Conservation (phyloP, 2,888 invertebrate genomes). For the Orthosia cruda region DNA sequence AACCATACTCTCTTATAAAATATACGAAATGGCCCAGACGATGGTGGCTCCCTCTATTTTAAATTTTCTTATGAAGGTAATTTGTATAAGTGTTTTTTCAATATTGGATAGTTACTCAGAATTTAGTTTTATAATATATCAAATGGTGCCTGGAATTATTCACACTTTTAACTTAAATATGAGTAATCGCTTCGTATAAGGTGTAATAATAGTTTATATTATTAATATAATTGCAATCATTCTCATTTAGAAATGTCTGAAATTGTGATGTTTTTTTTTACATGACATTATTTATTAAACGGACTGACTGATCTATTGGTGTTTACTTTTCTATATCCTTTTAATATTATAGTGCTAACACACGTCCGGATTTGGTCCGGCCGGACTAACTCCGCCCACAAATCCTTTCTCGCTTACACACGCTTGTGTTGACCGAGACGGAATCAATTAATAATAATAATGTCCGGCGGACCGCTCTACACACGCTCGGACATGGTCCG, state of each 20-base stretch:
- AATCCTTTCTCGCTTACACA: no score
- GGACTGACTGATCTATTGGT: conserved; percentile 83
- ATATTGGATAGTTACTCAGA: conserved; percentile 55
- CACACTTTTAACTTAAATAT: conserved; percentile 59
- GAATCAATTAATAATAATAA: no score
- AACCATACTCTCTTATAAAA: no score
- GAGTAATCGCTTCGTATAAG: conserved; percentile 67
- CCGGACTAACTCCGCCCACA: no score
- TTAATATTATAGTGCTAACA: no score
- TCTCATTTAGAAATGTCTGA: conserved; percentile 68
- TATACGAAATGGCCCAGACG: neutral
- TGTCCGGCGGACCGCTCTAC: no score
- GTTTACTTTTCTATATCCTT: conserved; percentile 60
- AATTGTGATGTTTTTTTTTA: conserved; percentile 82
- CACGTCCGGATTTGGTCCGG: no score
- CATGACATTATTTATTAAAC: conserved; percentile 90
- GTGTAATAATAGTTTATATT: conserved; percentile 65
- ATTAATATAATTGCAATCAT: conserved; percentile 70
- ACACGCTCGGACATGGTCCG: no score
- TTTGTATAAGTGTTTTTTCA: neutral
- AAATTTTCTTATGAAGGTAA: conserved; percentile 14
- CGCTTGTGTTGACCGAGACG: no score
- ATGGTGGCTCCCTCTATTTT: neutral
- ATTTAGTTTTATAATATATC: conserved; percentile 59
- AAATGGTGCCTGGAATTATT: conserved; percentile 78